A percentile compares a stretch with the other conserved stretches of the same genome.
Evolutionary conservation across 2,797 vertebrate genomes (phyloP).

Genomic region (Yasuhikotakia modesta): DNA sequence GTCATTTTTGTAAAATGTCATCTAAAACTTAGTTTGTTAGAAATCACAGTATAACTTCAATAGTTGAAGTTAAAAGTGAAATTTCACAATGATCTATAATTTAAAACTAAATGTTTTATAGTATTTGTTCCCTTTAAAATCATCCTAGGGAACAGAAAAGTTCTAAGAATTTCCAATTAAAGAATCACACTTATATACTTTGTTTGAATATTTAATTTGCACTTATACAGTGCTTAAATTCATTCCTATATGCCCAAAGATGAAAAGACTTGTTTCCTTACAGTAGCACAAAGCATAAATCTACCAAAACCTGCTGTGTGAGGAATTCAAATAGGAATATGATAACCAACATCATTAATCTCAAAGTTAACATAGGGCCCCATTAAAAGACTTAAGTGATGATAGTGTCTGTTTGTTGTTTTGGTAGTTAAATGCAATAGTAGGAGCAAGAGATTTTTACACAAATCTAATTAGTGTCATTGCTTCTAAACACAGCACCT

Average conservation of each 20-base stretch:
- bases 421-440: slow-evolving; percentile 3
- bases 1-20: background rate
- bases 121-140: background rate
- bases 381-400: slow-evolving; percentile 50
- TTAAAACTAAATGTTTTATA: background rate
- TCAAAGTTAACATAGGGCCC: slow-evolving; percentile 15
- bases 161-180: background rate
- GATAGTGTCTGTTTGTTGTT: slow-evolving; percentile 38
- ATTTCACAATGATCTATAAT: background rate
- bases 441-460: slow-evolving; percentile 13
- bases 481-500: slow-evolving; percentile 68
- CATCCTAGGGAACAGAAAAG: background rate
- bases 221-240: slow-evolving; percentile 2
- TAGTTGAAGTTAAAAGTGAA: background rate
- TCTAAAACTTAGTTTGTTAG: no score
- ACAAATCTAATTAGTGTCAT: slow-evolving; percentile 58
- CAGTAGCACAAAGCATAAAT: slow-evolving; percentile 35
- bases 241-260: slow-evolving; percentile 24
- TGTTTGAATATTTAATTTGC: slow-evolving; percentile 8
- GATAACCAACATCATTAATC: slow-evolving; percentile 39
- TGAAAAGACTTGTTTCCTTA: slow-evolving; percentile 37
- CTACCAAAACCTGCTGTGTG: slow-evolving; percentile 13
- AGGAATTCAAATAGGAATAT: slow-evolving; percentile 38
- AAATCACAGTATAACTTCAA: no score
- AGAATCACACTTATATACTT: slow-evolving; percentile 15